Evolutionary conservation across 2,888 invertebrate genomes (phyloP).

Genomic region (Mythimna impura): DNA sequence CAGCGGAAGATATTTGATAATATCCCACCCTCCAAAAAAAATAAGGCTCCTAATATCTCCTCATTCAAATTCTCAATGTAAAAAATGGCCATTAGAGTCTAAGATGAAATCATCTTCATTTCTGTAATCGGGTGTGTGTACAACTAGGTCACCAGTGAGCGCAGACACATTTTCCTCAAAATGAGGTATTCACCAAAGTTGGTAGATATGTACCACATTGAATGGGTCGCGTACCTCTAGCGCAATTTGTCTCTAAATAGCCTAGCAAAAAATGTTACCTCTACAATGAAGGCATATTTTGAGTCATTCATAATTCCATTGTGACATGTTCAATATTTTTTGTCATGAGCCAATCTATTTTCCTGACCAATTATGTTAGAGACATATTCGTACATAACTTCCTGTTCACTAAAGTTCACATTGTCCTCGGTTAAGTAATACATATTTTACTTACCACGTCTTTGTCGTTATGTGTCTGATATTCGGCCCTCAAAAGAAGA

Average conservation of each 20-base stretch:
- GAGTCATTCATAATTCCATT: slow-evolving; percentile 33
- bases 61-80: no score
- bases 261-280: slow-evolving; percentile 31
- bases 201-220: slow-evolving; percentile 8
- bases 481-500: slow-evolving; percentile 78
- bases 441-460: slow-evolving; percentile 61
- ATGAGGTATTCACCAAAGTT: slow-evolving; percentile 29
- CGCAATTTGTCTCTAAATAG: slow-evolving; percentile 38
- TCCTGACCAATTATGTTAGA: slow-evolving; percentile 39
- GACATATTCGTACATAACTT: slow-evolving; percentile 39
- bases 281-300: slow-evolving; percentile 27
- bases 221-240: slow-evolving; percentile 26
- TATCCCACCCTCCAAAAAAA: no score
- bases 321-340: slow-evolving; percentile 33
- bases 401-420: slow-evolving; percentile 49
- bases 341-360: slow-evolving; percentile 21
- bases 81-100: background rate
- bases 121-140: slow-evolving; percentile 24
- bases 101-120: slow-evolving; percentile 17
- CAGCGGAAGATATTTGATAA: no score
- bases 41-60: no score
- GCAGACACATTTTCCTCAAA: slow-evolving; percentile 30
- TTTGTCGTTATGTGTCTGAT: slow-evolving; percentile 71
- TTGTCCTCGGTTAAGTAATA: slow-evolving; percentile 57
- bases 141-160: slow-evolving; percentile 22